Base-by-base conservation (phyloP, 2,113 vertebrate genomes). In the Daubentonia madagascariensis region DNA sequence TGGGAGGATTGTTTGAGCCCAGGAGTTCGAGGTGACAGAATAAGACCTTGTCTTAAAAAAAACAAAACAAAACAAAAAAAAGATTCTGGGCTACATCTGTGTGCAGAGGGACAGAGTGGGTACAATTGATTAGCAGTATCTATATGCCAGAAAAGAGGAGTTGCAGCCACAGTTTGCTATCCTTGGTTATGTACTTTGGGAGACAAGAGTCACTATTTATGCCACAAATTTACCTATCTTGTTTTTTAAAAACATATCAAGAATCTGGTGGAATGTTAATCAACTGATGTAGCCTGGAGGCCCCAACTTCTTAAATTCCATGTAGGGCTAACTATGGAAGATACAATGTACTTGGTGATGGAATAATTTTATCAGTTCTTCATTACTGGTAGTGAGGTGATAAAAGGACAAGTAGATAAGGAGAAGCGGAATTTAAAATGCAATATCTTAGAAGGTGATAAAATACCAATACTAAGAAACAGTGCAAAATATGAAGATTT, bases 341-440 rank as follows among this genome's bases (percentile, higher is more conserved):
- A 75, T 63, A 32, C 3, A 63, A 35, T 90, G 11, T 68, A 81
- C 22, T 83, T 86, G 37, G 11, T 61, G 50, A 72, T 65, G 50
- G 30, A 67, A 75, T 83, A 89, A 91, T 85, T 93, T 43, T 70
- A 40, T 88, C 4, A 92, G 35, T 87, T 81, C 32, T 85, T 96
- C 22, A 13, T 91, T 90, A 78, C 78, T 90, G 76, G 35, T 68
- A 70, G 4, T 40, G 28, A 73, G 35, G 9, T 30, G 63, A 85
- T 22, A 85, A 45, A 45, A 43, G 2, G n/a, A 70, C 89, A 85
- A 67, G 37, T 25, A 73, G 40, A 59, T 65, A 45, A 88, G 73
- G 63, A 35, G 45, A 96, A 92, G 32, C 20, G 95, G 35, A 92
- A 50, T 40, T 57, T 81, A 89, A 95, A 81, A 78, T 96, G 37